These are phyloP conservation scores for Clostera curtula DNA, from an alignment of 2,888 invertebrate species.

Conservation along the genomic window DNA sequence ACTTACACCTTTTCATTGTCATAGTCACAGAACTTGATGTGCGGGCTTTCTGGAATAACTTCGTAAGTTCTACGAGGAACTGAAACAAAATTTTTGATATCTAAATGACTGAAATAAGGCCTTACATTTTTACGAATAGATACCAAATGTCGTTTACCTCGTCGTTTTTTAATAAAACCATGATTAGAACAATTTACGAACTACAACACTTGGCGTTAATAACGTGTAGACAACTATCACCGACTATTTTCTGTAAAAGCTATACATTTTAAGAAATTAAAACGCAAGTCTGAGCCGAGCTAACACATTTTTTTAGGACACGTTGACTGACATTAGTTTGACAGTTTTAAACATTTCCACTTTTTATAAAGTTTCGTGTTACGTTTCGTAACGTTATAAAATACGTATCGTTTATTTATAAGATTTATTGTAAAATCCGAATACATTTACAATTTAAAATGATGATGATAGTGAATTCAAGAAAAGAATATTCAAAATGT, in stretches of 20 bases:
- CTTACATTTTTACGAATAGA: not conserved
- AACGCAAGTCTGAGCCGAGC: conserved; percentile 10
- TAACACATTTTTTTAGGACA: conserved; percentile 17
- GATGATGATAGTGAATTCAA: too few species aligned
- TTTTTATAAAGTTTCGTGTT: too few species aligned
- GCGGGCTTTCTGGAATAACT: conserved; percentile 91
- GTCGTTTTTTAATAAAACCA: conserved; percentile 82
- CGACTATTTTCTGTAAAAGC: conserved; percentile 14
- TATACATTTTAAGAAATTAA: conserved; percentile 27
- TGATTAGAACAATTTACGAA: conserved; percentile 35
- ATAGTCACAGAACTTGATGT: conserved; percentile 86
- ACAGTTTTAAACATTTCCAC: conserved; percentile 10
- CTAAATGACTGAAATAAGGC: conserved; percentile 5
- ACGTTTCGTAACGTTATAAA: too few species aligned
- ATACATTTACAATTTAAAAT: too few species aligned
- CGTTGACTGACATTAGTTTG: conserved; percentile 25
- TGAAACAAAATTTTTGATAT: conserved; percentile 56
- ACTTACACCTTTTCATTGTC: conserved; percentile 96
- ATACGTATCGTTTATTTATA: too few species aligned
- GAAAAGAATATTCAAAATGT: too few species aligned
- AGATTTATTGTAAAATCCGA: too few species aligned
- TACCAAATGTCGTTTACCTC: conserved; percentile 55
- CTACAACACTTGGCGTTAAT: conserved; percentile 7
- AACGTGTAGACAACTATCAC: conserved; percentile 9
- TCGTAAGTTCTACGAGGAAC: conserved; percentile 89